Conservation (phyloP, 2,113 vertebrate species). For the Menura novaehollandiae region DNA sequence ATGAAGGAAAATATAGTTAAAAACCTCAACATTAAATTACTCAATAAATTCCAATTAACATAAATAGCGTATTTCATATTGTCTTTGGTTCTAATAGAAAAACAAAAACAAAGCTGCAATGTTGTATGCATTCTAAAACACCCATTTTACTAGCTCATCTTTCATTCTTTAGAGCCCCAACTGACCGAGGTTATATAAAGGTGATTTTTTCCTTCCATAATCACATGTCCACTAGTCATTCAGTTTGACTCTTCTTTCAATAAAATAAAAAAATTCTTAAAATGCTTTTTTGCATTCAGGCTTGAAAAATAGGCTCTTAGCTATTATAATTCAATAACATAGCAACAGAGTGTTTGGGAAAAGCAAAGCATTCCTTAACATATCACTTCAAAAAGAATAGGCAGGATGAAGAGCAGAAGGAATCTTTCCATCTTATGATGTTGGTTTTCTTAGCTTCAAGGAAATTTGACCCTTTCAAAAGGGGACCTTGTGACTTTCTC, state of each 20-base stretch:
- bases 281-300: not conserved
- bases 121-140: not conserved
- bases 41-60: not conserved
- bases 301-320: not conserved
- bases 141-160: not conserved
- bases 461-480: not conserved
- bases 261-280: not conserved
- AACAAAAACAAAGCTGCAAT: not conserved
- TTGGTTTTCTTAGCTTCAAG: not conserved
- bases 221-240: not conserved
- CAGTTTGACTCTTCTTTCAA: not conserved
- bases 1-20: not conserved
- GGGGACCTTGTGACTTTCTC: rapidly evolving
- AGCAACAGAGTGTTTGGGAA: not conserved
- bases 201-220: not conserved
- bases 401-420: not conserved
- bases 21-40: not conserved
- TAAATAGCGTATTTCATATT: not conserved
- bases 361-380: not conserved
- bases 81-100: not conserved
- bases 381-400: not conserved
- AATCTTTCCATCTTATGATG: not conserved
- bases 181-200: not conserved
- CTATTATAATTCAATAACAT: not conserved
- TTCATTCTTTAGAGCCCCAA: not conserved